Base-by-base conservation (phyloP, 2,888 invertebrate genomes). In the Pollenia labialis region DNA sequence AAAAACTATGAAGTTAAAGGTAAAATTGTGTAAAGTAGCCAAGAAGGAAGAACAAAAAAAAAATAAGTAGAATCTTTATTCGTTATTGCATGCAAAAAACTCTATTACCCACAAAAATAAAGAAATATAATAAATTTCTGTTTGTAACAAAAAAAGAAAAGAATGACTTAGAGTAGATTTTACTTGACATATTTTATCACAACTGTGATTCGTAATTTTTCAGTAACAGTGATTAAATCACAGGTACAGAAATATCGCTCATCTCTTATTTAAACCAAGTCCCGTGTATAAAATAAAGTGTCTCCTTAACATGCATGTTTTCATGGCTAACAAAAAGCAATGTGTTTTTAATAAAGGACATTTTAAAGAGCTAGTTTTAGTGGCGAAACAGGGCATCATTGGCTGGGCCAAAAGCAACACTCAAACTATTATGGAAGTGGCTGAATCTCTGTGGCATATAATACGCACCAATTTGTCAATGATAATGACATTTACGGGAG, bases 391-490 rank as follows among this genome's bases (percentile, higher is more conserved):
- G 91, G 96, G 96, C 44, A 94, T 97, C 87, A 95, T 97, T 83
- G 95, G 96, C 76, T 98, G 98, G 95, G 96, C 97, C 16, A 96
- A 97, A 92, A 97, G 97, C 89, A 99, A 99, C 93, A 95, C 99
- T 75, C 98, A 98, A 71, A 98, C 97, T 0, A 94, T 99, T 75
- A 95, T 97, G 91, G 97, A 98, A 4, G 96, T 99, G 16, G 94
- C 98, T 77, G 97, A 98, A 91, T 98, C 95, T 0, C 93, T 97
- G 54, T 99, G 98, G 98, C 95, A 96, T 40, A 97, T 99, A 64
- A 94, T 98, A n/a, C 97, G 97, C 88, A 97, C 98, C 90, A 99
- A 99, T 93, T 95, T 98, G 90, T 97, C 97, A 11, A 94, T 99
- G 60, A 95, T 98, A 50, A 94, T 98, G 77, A 96, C 97, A 68